Evolutionary conservation across 2,797 vertebrate genomes (phyloP), one percentile per base, ranked within the genome.

Genomic region (Tokudaia muenninki): DNA sequence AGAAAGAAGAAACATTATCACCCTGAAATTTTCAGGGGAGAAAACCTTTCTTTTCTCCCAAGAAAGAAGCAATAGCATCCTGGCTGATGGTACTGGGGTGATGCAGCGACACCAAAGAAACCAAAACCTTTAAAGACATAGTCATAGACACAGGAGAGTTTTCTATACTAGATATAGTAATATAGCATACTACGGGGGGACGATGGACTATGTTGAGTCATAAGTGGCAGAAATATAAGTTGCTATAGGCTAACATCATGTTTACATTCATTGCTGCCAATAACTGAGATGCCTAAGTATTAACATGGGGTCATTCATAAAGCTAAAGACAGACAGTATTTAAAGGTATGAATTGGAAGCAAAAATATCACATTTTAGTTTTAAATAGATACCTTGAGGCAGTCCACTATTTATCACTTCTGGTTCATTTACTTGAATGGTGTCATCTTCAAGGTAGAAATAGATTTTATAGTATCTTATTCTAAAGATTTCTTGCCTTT

Each of bases 361-460:
- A 31, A 95, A 87, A 94, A 50, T 92, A 91, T 37, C 6, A 26
- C 44, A 89, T 92, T 47, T 55, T 17, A 90, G 92, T 72, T 95
- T 97, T 97, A 97, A 98, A 95, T 61, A 98, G 63, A 97, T 99
- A 99, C 99, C 99, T 99, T 99, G 99, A 97, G 86, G 97, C 63
- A 99, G 98, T 95, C 99, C 99, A 44, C 99, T 99, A 94, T 99
- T 99, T 98, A 98, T 99, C 94, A 98, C 50, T 79, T 97, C 87
- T 0, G 99, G 99, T 98, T 99, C 99, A 97, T 99, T 98, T 95
- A 99, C 99, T 98, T 99, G 98, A 97, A 99, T 99, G 96, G 99
- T 99, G 95, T 99, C 99, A 97, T 99, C 99, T 98, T 99, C 99
- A 97, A 98, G 98, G 98, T 99, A 99, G 98, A 99, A 99, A 98